These are phyloP conservation scores for Ifrita kowaldi DNA, from an alignment of 2,113 vertebrate species.

Conservation along the genomic window DNA sequence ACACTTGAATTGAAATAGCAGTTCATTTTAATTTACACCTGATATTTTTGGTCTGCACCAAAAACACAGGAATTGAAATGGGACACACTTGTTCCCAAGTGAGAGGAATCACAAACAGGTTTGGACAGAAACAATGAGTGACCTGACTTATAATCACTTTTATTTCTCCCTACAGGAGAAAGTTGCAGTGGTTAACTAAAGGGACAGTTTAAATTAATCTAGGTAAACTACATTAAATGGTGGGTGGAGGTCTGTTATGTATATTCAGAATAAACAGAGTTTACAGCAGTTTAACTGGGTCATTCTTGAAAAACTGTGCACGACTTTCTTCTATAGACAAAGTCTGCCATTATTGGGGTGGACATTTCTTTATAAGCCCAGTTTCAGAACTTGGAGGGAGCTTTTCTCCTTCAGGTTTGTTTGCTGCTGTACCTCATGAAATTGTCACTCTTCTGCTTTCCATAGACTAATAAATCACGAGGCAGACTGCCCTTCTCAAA, in stretches of 20 bases:
- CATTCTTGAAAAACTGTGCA: neutral
- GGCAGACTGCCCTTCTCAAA: neutral
- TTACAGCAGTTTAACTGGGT: neutral
- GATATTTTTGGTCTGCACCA: neutral
- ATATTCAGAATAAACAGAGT: neutral
- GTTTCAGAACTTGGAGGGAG: neutral
- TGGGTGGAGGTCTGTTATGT: neutral
- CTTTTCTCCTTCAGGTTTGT: neutral
- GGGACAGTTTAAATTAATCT: neutral
- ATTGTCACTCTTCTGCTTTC: neutral
- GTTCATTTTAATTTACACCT: conserved; percentile 29
- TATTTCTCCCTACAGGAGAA: neutral
- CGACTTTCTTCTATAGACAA: neutral
- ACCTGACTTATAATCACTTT: neutral
- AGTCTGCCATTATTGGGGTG: neutral
- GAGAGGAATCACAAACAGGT: neutral
- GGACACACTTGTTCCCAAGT: neutral
- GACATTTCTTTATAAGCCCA: neutral
- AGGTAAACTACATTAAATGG: neutral
- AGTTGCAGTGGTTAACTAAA: neutral
- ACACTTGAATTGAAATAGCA: conserved; percentile 10
- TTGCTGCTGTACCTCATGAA: neutral
- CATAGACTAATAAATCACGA: neutral
- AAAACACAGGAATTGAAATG: neutral
- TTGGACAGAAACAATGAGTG: neutral